phyloP scores from a whole-genome alignment of 2,113 vertebrate genomes.

The Oxygymnocypris stewartii region DNA sequence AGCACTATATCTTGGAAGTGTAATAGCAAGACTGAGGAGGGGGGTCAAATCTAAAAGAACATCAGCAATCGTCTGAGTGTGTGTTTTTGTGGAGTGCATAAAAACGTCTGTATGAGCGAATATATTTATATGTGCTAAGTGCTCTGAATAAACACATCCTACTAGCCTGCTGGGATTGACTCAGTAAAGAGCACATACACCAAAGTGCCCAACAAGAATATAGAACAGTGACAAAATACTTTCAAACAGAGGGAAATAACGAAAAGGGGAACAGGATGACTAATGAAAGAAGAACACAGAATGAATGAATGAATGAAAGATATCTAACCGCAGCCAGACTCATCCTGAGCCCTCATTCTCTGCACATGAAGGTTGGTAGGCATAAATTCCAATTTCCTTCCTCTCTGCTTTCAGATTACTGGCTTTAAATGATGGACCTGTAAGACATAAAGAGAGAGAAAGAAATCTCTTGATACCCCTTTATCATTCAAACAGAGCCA shows the following conservation, averaged over 20 bases:
- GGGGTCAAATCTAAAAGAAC: neutral
- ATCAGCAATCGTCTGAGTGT: neutral
- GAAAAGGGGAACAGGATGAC: neutral
- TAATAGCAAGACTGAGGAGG: neutral
- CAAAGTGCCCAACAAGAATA: neutral
- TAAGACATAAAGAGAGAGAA: conserved; percentile 22
- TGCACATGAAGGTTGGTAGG: conserved; percentile 98
- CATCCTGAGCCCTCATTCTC: conserved; percentile 96
- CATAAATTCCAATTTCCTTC: conserved; percentile 96
- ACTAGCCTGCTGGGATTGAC: neutral
- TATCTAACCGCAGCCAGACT: conserved; percentile 87
- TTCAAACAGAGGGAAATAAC: neutral
- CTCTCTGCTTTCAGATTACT: conserved; percentile 95
- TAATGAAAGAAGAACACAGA: neutral
- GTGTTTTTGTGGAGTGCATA: neutral
- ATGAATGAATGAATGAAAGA: neutral
- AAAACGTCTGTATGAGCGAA: neutral
- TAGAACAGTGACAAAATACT: neutral
- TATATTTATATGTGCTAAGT: conserved; percentile 8
- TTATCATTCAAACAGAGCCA: neutral
- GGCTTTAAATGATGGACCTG: conserved; percentile 97
- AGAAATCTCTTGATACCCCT: neutral
- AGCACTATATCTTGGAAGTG: neutral
- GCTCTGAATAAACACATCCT: neutral
- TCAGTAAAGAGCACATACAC: neutral